Base-by-base conservation (phyloP, 1,140 invertebrate genomes). In the Magallana angulata region DNA sequence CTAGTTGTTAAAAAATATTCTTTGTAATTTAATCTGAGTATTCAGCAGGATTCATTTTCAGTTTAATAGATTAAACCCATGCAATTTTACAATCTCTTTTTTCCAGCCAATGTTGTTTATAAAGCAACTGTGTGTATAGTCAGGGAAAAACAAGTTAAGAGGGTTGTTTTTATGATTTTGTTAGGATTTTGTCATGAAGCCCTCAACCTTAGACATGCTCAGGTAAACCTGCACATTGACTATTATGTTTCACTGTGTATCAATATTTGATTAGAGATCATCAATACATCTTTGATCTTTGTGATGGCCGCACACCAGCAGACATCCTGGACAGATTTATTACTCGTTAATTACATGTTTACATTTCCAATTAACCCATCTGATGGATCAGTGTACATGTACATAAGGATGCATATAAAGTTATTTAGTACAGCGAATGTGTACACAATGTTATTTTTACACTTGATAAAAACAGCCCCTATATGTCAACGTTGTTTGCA, bases 231-330 rank as follows among this genome's bases (percentile, higher is more conserved):
- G 68, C 11, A 48, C 36, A 48, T 48, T 48, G 24, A 76, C n/a
- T 12, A 16, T 16, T n/a, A 62, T 62, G 60, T 62, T 14, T 62
- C 60, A 12, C n/a, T 62, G 12, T 62, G 60, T 62, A 14, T 62
- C 9, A n/a, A 62, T 12, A 16, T 62, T 12, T 62, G 60, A 62
- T 12, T 7, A 62, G 60, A 12, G n/a, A 62, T 48, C 36, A 48
- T 48, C 5, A 48, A 48, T 48, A 71, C 64, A 71, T 18, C 64
- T 71, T 71, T 71, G 64, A 71, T 76, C 24, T 30, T 36, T 76
- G 6, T 76, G 68, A 76, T 76, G 68, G 68, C 68, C 68, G 12
- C 68, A 76, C 18, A 76, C 68, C 36, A 76, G 68, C 68, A 76
- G 68, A 76, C 68, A 48, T 30, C 9, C 8, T 76, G 68, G 68